Conservation (phyloP, 2,888 invertebrate species). For the Sesamia inferens region DNA sequence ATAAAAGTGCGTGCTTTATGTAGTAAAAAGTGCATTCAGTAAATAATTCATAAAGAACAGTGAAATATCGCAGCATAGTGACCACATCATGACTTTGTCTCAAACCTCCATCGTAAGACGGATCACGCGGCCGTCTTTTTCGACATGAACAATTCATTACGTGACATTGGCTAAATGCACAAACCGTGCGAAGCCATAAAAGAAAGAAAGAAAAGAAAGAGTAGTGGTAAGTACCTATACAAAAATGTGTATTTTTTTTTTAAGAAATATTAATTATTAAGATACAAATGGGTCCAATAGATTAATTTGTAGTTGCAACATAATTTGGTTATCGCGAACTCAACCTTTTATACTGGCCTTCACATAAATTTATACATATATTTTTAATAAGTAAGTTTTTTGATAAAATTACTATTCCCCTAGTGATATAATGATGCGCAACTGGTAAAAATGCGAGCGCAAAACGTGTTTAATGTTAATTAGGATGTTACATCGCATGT, state of each 20-base stretch:
- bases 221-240: too few species aligned
- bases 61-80: too few species aligned
- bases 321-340: neutral
- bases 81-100: too few species aligned
- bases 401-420: neutral
- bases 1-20: too few species aligned
- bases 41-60: too few species aligned
- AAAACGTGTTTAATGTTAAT: neutral
- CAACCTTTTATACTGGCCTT: neutral
- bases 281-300: neutral
- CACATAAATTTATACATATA: neutral
- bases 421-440: neutral
- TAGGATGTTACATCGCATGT: slow-evolving; percentile 7
- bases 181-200: too few species aligned
- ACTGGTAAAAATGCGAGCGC: neutral
- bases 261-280: neutral
- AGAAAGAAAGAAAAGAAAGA: too few species aligned
- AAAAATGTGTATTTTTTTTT: neutral
- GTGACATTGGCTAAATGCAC: too few species aligned
- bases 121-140: too few species aligned
- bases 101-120: too few species aligned
- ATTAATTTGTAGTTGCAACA: neutral
- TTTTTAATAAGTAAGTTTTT: neutral
- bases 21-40: too few species aligned
- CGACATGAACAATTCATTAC: too few species aligned